Conservation (phyloP, 2,113 vertebrate species). For the Anarhynchus alexandrinus region DNA sequence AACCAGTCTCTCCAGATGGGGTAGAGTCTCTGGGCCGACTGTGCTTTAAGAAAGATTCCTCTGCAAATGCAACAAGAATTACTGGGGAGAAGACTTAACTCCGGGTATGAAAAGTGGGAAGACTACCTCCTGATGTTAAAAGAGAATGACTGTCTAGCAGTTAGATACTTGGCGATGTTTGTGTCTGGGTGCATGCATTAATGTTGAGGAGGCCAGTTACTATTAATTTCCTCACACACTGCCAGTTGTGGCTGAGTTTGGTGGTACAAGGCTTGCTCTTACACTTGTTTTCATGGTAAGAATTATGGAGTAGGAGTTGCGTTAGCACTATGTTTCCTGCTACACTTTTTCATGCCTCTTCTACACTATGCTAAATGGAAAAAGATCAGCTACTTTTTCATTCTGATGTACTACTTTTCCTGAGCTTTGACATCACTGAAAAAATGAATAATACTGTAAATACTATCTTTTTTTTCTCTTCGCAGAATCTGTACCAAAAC, state of each 20-base stretch:
- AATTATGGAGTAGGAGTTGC: neutral
- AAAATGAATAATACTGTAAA: neutral
- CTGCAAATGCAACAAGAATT: neutral
- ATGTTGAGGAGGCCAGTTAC: neutral
- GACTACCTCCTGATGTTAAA: neutral
- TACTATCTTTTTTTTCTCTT: neutral
- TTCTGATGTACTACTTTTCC: neutral
- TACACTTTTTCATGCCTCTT: neutral
- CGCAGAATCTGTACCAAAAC: conserved; percentile 97
- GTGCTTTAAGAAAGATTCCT: neutral
- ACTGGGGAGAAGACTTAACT: neutral
- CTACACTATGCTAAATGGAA: neutral
- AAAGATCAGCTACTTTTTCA: neutral
- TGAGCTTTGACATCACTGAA: neutral
- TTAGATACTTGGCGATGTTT: accelerated
- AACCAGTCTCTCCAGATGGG: neutral
- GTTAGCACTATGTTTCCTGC: neutral
- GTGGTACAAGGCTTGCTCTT: neutral
- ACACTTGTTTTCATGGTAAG: neutral
- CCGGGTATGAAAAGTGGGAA: neutral
- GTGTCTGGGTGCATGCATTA: neutral
- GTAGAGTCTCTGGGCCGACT: accelerated
- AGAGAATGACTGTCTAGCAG: neutral
- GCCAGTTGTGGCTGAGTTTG: neutral
- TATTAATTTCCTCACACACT: neutral